Evolutionary conservation across 2,797 vertebrate species (phyloP).

Genomic region (Falco berigora): DNA sequence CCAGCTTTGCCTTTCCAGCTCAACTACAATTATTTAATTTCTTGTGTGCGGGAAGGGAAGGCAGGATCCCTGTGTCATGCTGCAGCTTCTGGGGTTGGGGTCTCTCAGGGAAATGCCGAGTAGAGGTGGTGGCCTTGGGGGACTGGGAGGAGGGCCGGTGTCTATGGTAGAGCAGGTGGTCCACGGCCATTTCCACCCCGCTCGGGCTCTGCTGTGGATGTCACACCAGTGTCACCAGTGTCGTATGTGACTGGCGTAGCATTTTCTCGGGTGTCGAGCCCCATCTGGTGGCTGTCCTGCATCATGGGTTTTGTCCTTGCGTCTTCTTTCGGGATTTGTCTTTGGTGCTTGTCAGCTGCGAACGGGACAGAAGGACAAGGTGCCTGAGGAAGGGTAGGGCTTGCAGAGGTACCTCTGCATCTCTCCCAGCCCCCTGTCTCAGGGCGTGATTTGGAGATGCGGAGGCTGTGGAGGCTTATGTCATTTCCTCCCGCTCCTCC

Average conservation of each 20-base stretch:
- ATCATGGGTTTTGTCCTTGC: background rate
- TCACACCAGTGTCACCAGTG: background rate
- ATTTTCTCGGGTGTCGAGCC: slow-evolving; percentile 28
- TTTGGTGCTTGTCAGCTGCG: background rate
- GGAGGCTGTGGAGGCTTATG: background rate
- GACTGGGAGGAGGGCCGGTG: background rate
- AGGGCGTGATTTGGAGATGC: background rate
- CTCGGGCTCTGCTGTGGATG: background rate
- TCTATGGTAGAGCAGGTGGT: background rate
- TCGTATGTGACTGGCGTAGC: background rate
- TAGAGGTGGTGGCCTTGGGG: background rate
- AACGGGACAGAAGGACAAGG: background rate
- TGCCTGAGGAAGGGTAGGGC: background rate
- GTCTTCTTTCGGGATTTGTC: background rate
- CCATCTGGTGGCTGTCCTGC: slow-evolving; percentile 39
- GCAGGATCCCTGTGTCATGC: background rate
- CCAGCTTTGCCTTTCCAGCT: background rate
- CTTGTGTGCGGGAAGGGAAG: background rate
- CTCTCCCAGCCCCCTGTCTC: background rate
- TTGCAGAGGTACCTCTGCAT: background rate
- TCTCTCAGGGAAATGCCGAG: background rate
- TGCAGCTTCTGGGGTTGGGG: background rate
- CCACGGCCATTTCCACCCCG: background rate
- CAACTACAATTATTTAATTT: background rate
- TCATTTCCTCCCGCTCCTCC: background rate